Evolutionary conservation across 2,797 vertebrate genomes (phyloP).

Genomic region (Molossus alvarezi): DNA sequence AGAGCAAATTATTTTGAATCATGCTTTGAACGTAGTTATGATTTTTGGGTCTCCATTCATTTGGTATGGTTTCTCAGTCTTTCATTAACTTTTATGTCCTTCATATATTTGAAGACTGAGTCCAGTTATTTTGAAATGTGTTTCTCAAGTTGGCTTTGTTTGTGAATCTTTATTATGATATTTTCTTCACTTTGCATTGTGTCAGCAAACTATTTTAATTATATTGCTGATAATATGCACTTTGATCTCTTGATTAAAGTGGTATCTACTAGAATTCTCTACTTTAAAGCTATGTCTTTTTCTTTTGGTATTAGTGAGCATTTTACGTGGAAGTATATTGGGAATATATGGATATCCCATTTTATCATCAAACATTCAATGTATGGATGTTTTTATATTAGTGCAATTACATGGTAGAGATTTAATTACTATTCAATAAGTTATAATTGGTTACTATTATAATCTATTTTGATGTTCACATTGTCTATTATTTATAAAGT

Average conservation of each 20-base stretch:
- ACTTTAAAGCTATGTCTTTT: not conserved
- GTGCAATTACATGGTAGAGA: not conserved
- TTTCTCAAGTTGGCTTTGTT: not conserved
- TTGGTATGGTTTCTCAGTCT: not conserved
- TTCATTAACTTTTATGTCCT: not conserved
- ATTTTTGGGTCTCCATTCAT: not conserved
- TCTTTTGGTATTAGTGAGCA: not conserved
- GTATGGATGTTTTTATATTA: not conserved
- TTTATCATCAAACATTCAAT: not conserved
- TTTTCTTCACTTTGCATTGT: not conserved
- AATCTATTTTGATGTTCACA: not conserved
- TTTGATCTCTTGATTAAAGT: not conserved
- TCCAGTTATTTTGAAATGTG: not conserved
- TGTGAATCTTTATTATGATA: not conserved
- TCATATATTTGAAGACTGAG: not conserved
- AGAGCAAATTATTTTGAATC: not conserved
- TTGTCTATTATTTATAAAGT: not conserved
- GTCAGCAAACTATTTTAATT: not conserved
- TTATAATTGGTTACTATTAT: not conserved
- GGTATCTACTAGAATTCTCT: not conserved
- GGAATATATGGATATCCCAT: not conserved
- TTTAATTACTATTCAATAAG: not conserved
- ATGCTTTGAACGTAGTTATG: not conserved
- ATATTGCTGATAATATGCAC: not conserved
- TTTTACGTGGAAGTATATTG: not conserved